Base-by-base conservation (phyloP, 30 jellyfish, hydroid and myxozoan species). In the Hydractinia symbiolongicarpus region DNA sequence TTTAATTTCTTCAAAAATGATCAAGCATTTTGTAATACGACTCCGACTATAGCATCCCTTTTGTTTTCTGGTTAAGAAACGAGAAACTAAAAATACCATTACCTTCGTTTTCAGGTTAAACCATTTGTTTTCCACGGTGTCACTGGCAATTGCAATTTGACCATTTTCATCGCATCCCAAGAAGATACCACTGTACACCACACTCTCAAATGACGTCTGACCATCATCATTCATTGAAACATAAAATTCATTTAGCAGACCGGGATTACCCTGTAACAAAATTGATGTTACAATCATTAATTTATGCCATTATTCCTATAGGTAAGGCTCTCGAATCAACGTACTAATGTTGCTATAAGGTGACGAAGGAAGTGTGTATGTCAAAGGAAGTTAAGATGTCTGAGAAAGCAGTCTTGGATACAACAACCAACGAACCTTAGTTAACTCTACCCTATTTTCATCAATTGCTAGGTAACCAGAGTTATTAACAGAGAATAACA, bases 201-300 rank as follows among this genome's bases (percentile, higher is more conserved):
- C 97, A 8, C 96, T 86, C 69, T 90, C 95, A 50, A 90, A 64
- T 3, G 89, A 57, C 17, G 83, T 19, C 53, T 62, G 15, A 67
- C 69, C 68, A 53, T 83, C 87, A 54, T 77, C 84, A 4, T 54
- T 51, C 6, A 83, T 64, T 19, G 55, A 72, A 20, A 90, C 73
- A 79, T 66, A 74, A 83, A 90, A 90, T 79, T 90, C 97, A 13
- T 88, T 79, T 40, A 90, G 82, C 44, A 90, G 88, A n/a, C 97
- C 97, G 53, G 97, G 95, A 30, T 82, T 90, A 17, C 97, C 97
- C 97, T 90, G 78, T 54, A 85, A 61, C 8, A 73, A 5, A 11
- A 53, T 56, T 50, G 7, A 80, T 30, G 44, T 30, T 30, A 30
- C 2, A 1, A 30, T 30, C 44, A 30, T 30, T 2, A 30, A 30